phyloP scores from a whole-genome alignment of 1,140 invertebrate genomes.

The Solenopsis invicta region DNA sequence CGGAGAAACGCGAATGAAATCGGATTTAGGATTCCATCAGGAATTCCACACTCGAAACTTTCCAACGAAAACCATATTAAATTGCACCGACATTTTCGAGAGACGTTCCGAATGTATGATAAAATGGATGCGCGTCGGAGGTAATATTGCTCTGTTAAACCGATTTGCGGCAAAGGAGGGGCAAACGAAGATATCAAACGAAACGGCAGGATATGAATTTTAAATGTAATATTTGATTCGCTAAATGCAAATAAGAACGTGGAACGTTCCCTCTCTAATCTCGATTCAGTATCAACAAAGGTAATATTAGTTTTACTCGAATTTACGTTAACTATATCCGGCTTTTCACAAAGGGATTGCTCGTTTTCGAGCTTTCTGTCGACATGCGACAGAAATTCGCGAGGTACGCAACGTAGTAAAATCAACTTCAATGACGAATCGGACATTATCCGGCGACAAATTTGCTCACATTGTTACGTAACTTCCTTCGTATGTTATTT shows the following conservation, averaged over 20 bases:
- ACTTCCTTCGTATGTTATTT: constrained; percentile 38
- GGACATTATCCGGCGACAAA: constrained; percentile 3
- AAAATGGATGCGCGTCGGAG: not conserved
- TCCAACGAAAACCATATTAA: constrained; percentile 38
- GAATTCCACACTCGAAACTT: constrained; percentile 37
- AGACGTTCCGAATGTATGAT: constrained; percentile 11
- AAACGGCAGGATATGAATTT: not conserved
- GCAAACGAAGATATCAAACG: constrained; percentile 15
- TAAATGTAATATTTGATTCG: not conserved
- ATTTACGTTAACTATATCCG: not conserved
- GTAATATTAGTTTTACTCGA: not conserved
- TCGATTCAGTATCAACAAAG: not conserved
- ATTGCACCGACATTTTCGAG: constrained; percentile 45
- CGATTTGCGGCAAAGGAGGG: not conserved
- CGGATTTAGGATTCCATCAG: constrained; percentile 47
- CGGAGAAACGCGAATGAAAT: constrained; percentile 40
- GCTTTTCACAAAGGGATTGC: not conserved
- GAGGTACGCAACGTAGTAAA: not conserved
- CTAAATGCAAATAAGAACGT: not conserved
- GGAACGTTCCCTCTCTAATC: not conserved
- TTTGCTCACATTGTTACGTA: constrained; percentile 25
- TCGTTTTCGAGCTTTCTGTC: not conserved
- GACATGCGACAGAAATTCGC: not conserved
- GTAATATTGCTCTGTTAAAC: constrained; percentile 15
- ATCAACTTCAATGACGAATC: constrained; percentile 18